Percentiles rank a stretch among this genome's conserved stretches.
phyloP scores from a whole-genome alignment of 2,113 vertebrate genomes.

The Salvelinus fontinalis region DNA sequence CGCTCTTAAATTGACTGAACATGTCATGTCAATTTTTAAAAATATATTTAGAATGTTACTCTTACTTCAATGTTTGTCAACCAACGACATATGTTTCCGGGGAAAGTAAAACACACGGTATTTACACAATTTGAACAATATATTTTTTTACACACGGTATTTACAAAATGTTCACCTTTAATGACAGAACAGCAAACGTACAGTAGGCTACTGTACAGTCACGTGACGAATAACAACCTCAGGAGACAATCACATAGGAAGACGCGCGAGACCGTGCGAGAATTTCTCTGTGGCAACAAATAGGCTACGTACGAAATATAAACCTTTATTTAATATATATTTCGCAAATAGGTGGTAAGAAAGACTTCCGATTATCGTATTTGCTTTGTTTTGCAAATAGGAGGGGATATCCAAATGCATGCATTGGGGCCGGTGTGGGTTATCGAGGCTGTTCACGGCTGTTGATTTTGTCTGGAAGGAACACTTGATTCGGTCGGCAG shows the following conservation, averaged over 20 bases:
- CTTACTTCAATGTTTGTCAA: too few relatives aligned
- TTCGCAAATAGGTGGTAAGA: slow-evolving; percentile 50
- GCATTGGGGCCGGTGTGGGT: background rate
- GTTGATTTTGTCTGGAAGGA: slow-evolving; percentile 4
- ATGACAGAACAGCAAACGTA: slow-evolving; percentile 17
- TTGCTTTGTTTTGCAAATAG: slow-evolving; percentile 29
- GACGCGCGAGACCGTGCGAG: slow-evolving; percentile 60
- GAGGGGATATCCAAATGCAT: slow-evolving; percentile 10
- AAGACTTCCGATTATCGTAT: slow-evolving; percentile 16
- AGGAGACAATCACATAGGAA: slow-evolving; percentile 68
- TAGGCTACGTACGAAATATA: slow-evolving; percentile 33
- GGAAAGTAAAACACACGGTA: background rate
- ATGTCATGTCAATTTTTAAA: too few relatives aligned
- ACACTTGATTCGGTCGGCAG: slow-evolving; percentile 20
- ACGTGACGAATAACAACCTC: slow-evolving; percentile 59
- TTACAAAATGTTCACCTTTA: background rate
- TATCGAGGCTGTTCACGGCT: background rate
- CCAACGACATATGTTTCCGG: too few relatives aligned
- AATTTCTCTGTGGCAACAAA: slow-evolving; percentile 65
- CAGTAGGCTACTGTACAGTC: slow-evolving; percentile 33
- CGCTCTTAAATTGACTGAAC: too few relatives aligned
- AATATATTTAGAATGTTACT: too few relatives aligned
- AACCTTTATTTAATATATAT: slow-evolving; percentile 40
- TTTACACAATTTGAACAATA: background rate
- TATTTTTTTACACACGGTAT: background rate